Evolutionary conservation across 2,113 vertebrate genomes (phyloP), one percentile per base, ranked within the genome.

Genomic region (Pavo muticus): DNA sequence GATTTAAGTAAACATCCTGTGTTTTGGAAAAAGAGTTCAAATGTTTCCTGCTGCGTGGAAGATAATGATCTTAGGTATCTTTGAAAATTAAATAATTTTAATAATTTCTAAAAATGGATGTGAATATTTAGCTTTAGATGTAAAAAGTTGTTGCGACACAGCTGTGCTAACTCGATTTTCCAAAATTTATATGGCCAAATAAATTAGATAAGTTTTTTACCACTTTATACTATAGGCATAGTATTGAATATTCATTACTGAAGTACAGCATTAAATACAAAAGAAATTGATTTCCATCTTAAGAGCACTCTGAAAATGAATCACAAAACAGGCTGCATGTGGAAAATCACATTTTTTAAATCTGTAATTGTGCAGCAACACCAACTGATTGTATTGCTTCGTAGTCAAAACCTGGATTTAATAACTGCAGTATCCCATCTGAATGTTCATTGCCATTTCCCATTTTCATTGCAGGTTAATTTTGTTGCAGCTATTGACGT

Each of bases 401-500:
- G 64, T 87, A 80, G 44, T 90, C 32, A 56, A 40, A 79, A 81
- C 15, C 10, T 35, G 19, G 9, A 60, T 67, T 27, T 77, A 42
- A 14, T 40, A 61, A 82, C 37, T 23, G 45, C 40, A 4, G 13
- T 76, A 44, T 91, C 71, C 60, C 57, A 32, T 87, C 81, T 79
- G n/a, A 78, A 65, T 83, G 73, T 81, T 87, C 84, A 69, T 89
- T 90, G 84, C 73, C 75, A 4, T 94, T 92, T 88, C 95, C 88
- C 84, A 1, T 97, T 98, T 50, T 95, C 94, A 94, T 98, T 97
- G 91, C 98, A 99, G 99, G 99, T 99, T 95, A 99, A 99, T 97
- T 99, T 99, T 91, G 99, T 99, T 91, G 98, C 99, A 90, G 99
- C 99, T 97, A 99, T 99, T 97, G 99, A 99, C 93, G 99, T 99